Evolutionary conservation across 2,888 invertebrate species (phyloP), one percentile per base, ranked within the genome.

Genomic region (Zele albiditarsus): DNA sequence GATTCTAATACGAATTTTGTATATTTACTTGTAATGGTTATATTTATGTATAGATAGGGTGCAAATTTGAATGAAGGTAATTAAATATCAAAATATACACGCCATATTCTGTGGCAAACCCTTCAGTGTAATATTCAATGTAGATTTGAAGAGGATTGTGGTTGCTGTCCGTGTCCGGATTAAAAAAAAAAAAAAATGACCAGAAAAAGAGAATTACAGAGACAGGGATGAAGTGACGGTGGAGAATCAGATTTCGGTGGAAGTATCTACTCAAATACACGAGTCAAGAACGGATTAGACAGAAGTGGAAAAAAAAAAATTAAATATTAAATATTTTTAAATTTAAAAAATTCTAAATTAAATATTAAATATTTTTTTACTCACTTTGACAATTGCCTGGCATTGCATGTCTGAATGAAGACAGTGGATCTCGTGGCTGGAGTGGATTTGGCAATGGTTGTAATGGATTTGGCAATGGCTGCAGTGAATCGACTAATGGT

Each of bases 311-410:
- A 46, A 46, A 46, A 16, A 46, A 3, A 33, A 33, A 33, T 33
- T 6, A 5, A 5, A 33, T 33, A 33, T 33, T 6, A 33, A 42
- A 42, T 42, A 12, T 23, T 6, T 46, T n/a, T n/a, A n/a, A n/a
- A 46, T 46, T 46, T 46, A 46, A n/a, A n/a, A 25, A 27, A 20
- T 27, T 38, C 14, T 28, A n/a, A 12, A 33, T 12, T 31, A 57
- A 53, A 33, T 57, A 27, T 53, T 2, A 57, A 65, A 57, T 63
- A 49, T 71, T 57, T 3, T 28, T 31, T 38, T 91, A 95, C 96
- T 96, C 90, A 96, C 96, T 96, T 90, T 96, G 96, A 90, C 96
- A 96, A 84, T 95, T 95, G 87, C 94, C 95, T 90, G 96, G 96
- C 82, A 96, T 96, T 79, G 96, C 96, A 95, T 96, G 96, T 77